Percentiles rank a stretch among this genome's conserved stretches.
Conservation (phyloP, 1,140 invertebrate genomes). For the Planococcus citri region DNA sequence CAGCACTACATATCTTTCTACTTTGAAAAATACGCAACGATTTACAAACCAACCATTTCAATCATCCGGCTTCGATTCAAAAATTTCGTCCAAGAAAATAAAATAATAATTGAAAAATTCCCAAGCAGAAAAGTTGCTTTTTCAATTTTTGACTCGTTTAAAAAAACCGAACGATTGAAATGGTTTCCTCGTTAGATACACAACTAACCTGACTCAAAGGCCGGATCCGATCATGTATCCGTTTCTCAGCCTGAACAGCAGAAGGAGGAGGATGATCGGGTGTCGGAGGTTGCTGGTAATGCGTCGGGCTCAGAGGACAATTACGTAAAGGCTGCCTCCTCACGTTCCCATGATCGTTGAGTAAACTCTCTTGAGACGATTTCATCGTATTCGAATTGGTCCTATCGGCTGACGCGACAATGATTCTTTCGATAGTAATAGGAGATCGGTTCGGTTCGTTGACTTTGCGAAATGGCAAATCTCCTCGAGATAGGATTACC, state of each 20-base stretch:
- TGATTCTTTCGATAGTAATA: constrained; percentile 28
- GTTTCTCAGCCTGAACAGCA: constrained; percentile 73
- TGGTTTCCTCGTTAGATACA: background rate
- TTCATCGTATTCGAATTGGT: constrained; percentile 39
- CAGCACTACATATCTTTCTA: no score
- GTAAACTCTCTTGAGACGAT: constrained; percentile 49
- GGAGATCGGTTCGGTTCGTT: constrained; percentile 26
- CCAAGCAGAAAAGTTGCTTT: no score
- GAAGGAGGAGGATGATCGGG: constrained; percentile 88
- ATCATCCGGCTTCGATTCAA: no score
- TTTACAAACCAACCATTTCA: no score
- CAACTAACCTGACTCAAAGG: constrained; percentile 69
- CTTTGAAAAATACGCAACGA: no score
- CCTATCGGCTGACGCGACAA: constrained; percentile 33
- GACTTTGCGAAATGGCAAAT: constrained; percentile 38
- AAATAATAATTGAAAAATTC: no score
- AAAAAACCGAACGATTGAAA: no score
- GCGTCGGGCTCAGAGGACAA: constrained; percentile 60
- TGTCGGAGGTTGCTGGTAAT: constrained; percentile 82
- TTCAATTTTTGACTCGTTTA: background rate
- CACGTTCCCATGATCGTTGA: constrained; percentile 28
- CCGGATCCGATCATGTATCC: constrained; percentile 79
- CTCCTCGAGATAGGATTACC: constrained; percentile 34
- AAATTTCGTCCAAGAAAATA: no score
- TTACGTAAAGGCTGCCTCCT: constrained; percentile 23